These are phyloP conservation scores for Ctenosaura bakeri DNA, from an alignment of 2,797 vertebrate species.

Conservation along the genomic window DNA sequence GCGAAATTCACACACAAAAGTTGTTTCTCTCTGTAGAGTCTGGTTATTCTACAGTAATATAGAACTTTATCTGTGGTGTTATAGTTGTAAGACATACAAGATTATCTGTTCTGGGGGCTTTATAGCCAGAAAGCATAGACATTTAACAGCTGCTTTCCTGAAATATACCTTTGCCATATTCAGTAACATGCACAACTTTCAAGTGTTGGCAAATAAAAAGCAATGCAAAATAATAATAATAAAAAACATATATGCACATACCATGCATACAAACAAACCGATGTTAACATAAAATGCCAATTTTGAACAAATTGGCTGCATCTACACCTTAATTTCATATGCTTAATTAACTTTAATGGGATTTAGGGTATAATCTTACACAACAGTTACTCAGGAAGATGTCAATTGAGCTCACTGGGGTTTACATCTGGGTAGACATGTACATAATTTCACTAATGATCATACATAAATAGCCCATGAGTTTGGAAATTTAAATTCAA, in stretches of 20 bases:
- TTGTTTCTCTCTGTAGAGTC: slow-evolving; percentile 68
- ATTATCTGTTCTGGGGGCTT: too few species aligned
- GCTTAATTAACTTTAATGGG: slow-evolving; percentile 2
- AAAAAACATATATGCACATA: background rate
- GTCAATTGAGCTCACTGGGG: background rate
- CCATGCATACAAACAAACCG: background rate
- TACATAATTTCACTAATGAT: background rate
- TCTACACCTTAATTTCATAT: background rate
- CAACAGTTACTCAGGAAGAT: too few species aligned
- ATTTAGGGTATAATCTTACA: background rate
- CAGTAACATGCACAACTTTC: too few species aligned
- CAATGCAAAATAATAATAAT: too few species aligned
- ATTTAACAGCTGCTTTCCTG: too few species aligned
- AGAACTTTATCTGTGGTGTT: slow-evolving; percentile 24
- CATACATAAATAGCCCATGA: background rate
- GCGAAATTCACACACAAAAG: slow-evolving; percentile 64
- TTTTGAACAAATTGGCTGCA: background rate
- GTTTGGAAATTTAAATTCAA: background rate
- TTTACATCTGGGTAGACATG: background rate
- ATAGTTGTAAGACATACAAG: too few species aligned
- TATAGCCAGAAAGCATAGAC: too few species aligned
- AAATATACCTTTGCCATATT: too few species aligned
- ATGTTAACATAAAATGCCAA: slow-evolving; percentile 1
- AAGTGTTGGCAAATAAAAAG: too few species aligned
- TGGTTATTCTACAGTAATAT: slow-evolving; percentile 54